Evolutionary conservation across 2,888 invertebrate genomes (phyloP).

Genomic region (Agrochola lychnidis): DNA sequence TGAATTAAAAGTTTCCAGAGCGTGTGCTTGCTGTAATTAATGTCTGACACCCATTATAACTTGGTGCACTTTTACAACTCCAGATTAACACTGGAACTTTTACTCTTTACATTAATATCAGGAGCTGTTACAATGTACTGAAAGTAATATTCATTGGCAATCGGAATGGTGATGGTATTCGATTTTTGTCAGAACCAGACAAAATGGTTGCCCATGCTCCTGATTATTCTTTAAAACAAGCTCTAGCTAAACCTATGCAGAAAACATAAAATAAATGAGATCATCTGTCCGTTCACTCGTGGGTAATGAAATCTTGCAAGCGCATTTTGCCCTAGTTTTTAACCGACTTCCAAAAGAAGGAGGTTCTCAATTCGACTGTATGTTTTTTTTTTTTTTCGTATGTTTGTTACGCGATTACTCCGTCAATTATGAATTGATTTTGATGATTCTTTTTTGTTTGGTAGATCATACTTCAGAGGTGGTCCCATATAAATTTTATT

Average conservation of each 20-base stretch:
- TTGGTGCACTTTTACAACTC: constrained; percentile 25
- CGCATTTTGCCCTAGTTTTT: constrained; percentile 14
- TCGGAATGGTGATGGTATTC: too few relatives aligned
- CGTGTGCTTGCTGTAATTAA: constrained; percentile 32
- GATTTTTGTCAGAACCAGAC: too few relatives aligned
- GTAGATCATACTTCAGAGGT: too few relatives aligned
- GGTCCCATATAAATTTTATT: too few relatives aligned
- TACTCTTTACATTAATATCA: neutral
- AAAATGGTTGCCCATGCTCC: too few relatives aligned
- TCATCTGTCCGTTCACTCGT: constrained; percentile 13
- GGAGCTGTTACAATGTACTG: neutral
- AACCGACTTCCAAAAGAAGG: too few relatives aligned
- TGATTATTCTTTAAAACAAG: neutral
- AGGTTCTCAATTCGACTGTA: too few relatives aligned
- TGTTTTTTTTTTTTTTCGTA: too few relatives aligned
- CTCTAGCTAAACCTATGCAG: neutral
- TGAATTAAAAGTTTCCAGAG: constrained; percentile 45
- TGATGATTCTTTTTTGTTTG: too few relatives aligned
- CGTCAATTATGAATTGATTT: too few relatives aligned
- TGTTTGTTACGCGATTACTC: too few relatives aligned
- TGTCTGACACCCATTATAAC: constrained; percentile 30
- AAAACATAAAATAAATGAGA: neutral
- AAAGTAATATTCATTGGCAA: too few relatives aligned
- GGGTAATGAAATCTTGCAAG: constrained; percentile 18
- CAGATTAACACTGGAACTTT: neutral